Conservation (phyloP, 2,797 vertebrate genomes). For the Chromis chromis region DNA sequence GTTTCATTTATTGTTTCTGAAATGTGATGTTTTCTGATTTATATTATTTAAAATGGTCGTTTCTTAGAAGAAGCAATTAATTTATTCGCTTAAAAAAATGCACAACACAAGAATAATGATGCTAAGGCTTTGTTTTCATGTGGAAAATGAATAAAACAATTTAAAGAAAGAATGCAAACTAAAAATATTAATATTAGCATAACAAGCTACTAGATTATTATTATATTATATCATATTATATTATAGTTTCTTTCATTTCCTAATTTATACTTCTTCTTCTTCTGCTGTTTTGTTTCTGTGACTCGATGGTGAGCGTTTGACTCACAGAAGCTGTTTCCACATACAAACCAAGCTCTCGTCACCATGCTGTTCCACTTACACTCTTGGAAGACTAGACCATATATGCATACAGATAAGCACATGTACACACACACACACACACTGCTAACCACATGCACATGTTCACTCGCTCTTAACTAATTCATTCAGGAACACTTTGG, state of each 20-base stretch:
- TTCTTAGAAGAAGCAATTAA: neutral
- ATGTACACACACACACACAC: slow-evolving; percentile 26
- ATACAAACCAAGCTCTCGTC: slow-evolving; percentile 71
- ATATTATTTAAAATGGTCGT: neutral
- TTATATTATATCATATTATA: slow-evolving; percentile 4
- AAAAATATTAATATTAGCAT: neutral
- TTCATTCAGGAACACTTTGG: slow-evolving; percentile 88
- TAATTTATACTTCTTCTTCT: neutral
- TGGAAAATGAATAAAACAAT: neutral
- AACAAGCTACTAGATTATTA: neutral
- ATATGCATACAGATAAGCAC: slow-evolving; percentile 76
- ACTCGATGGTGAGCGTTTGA: slow-evolving; percentile 59
- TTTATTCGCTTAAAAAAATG: neutral
- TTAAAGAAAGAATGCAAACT: neutral
- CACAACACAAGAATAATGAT: too few species aligned
- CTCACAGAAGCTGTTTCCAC: slow-evolving; percentile 84
- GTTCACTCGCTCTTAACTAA: slow-evolving; percentile 86
- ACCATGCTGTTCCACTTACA: slow-evolving; percentile 87
- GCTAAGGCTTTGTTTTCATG: too few species aligned
- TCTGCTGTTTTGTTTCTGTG: neutral
- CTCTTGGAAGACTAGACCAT: slow-evolving; percentile 73
- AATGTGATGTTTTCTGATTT: slow-evolving; percentile 3
- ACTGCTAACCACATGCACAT: slow-evolving; percentile 86
- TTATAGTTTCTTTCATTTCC: neutral
- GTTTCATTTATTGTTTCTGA: neutral